phyloP scores from a whole-genome alignment of 2,113 vertebrate species.

The Triplophysa tibetana region DNA sequence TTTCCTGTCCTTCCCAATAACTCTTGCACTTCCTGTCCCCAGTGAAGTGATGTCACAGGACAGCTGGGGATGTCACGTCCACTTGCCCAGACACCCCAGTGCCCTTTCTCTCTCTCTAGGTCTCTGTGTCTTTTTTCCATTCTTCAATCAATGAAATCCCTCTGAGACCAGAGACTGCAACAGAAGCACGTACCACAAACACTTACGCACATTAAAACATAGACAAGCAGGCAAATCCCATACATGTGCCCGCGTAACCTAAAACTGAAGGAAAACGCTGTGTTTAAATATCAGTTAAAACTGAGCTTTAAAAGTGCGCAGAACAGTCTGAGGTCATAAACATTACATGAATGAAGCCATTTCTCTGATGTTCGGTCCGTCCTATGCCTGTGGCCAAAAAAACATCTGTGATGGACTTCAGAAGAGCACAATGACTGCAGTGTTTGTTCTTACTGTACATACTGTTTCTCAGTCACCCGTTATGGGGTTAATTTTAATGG shows the following conservation, averaged over 20 bases:
- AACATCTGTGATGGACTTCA: background rate
- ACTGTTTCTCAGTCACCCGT: constrained; percentile 11
- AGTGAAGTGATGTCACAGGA: constrained; percentile 72
- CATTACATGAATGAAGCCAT: background rate
- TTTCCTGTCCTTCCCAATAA: constrained; percentile 57
- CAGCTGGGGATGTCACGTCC: constrained; percentile 78
- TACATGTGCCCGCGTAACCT: background rate
- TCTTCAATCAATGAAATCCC: constrained; percentile 66
- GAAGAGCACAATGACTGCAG: constrained; percentile 1
- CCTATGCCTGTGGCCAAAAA: constrained; percentile 7
- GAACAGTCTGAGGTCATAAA: background rate
- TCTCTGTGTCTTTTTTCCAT: constrained; percentile 51
- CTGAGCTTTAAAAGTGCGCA: background rate
- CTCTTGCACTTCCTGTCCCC: constrained; percentile 71
- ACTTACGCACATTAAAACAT: constrained; percentile 34
- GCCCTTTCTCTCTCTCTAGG: constrained; percentile 23
- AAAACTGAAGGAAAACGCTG: background rate
- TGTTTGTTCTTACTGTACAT: constrained; percentile 21
- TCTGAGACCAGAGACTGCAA: constrained; percentile 66
- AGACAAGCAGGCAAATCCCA: background rate
- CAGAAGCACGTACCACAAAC: constrained; percentile 70
- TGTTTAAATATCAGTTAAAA: background rate
- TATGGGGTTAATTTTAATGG: constrained; percentile 13
- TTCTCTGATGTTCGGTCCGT: background rate
- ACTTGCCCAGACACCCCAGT: constrained; percentile 46